Conservation (phyloP, 2,797 vertebrate genomes). For the Chromobotia macracanthus region DNA sequence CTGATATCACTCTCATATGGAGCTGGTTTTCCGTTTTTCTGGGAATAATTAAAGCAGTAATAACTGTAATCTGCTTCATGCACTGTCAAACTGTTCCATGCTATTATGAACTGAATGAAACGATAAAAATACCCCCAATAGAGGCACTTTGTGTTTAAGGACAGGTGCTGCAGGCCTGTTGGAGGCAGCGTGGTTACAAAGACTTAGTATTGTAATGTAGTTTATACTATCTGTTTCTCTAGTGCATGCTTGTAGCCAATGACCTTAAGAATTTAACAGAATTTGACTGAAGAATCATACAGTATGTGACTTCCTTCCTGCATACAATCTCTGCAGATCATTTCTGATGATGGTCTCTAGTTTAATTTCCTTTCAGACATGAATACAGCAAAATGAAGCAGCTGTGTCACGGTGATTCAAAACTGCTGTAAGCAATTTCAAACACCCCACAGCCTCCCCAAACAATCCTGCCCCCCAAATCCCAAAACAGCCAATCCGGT, state of each 20-base stretch:
- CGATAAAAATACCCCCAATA: slow-evolving; percentile 31
- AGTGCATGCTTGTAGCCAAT: not conserved
- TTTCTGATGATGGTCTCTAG: not conserved
- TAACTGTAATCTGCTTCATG: slow-evolving; percentile 23
- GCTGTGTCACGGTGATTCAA: slow-evolving; percentile 41
- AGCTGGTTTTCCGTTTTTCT: slow-evolving; percentile 39
- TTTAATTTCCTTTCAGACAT: slow-evolving; percentile 34
- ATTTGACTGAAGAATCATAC: too few relatives aligned
- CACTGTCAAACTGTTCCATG: slow-evolving; percentile 37
- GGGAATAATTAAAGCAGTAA: slow-evolving; percentile 52
- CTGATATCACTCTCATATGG: slow-evolving; percentile 54
- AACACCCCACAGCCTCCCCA: too few relatives aligned
- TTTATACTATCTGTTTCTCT: not conserved
- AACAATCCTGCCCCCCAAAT: too few relatives aligned
- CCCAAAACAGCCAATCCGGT: not conserved
- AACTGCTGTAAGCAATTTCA: not conserved
- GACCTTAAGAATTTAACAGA: not conserved
- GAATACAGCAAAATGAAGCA: slow-evolving; percentile 29
- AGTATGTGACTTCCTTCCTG: not conserved
- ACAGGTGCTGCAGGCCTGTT: not conserved
- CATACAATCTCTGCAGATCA: not conserved
- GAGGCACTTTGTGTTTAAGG: not conserved
- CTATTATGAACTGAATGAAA: slow-evolving; percentile 43
- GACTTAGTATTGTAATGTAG: not conserved
- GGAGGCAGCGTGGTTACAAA: not conserved